phyloP scores from a whole-genome alignment of 1,140 invertebrate species.

The Laupala kohalensis region DNA sequence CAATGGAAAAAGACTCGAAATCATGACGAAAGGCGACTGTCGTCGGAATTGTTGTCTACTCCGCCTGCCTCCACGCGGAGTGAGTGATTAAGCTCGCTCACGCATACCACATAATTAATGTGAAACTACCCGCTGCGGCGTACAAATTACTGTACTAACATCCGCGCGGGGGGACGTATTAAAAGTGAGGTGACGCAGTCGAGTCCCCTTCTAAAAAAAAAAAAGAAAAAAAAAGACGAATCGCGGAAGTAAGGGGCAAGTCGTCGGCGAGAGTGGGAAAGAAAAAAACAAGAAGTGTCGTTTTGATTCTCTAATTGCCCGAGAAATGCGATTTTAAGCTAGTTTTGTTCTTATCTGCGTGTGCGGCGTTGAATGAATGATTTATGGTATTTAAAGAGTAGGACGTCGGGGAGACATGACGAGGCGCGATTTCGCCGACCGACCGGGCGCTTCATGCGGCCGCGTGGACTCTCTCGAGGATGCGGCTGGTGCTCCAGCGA shows the following conservation, averaged over 20 bases:
- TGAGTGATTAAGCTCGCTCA: not conserved
- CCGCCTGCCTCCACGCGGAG: not conserved
- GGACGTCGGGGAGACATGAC: not conserved
- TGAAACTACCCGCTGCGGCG: not conserved
- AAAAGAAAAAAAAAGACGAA: too few species aligned
- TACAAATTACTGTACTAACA: not conserved
- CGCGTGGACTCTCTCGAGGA: too few species aligned
- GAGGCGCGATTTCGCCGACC: not conserved
- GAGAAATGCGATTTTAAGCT: not conserved
- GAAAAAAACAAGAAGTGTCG: not conserved
- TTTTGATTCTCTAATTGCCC: not conserved
- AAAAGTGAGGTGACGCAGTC: not conserved
- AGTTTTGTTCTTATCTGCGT: not conserved
- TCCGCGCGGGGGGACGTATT: not conserved
- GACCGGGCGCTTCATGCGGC: not conserved
- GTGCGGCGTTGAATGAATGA: not conserved
- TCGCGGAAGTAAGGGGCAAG: not conserved
- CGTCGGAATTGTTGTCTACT: not conserved
- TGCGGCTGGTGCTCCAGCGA: too few species aligned
- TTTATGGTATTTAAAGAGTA: not conserved
- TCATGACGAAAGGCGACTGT: not conserved
- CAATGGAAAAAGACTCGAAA: too few species aligned
- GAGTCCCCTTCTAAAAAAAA: not conserved
- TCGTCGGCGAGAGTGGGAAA: not conserved
- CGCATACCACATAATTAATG: not conserved